Conservation (phyloP, 2,113 vertebrate species). For the Vicugna pacos region DNA sequence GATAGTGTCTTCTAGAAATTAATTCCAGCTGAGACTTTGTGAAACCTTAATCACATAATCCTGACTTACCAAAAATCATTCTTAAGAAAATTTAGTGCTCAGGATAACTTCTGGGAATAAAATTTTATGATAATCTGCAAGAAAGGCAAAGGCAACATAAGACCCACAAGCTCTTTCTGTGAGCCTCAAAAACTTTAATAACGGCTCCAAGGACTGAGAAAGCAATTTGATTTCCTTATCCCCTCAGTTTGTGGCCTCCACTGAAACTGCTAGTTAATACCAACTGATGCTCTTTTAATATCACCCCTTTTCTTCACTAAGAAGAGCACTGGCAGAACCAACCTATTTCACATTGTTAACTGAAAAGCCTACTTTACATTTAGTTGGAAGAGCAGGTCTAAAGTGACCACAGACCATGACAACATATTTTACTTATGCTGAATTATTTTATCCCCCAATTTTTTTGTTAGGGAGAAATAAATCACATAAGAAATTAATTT, state of each 20-base stretch:
- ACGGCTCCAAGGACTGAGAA: background rate
- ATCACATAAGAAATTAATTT: background rate
- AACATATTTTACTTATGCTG: background rate
- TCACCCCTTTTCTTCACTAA: background rate
- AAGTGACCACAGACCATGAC: background rate
- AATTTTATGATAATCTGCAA: constrained; percentile 67
- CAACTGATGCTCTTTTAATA: constrained; percentile 29
- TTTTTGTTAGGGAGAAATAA: constrained; percentile 3
- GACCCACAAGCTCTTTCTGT: background rate
- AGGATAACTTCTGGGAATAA: constrained; percentile 53
- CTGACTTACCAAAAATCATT: constrained; percentile 57
- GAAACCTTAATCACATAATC: constrained; percentile 71
- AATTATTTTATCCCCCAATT: background rate
- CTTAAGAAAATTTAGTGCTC: constrained; percentile 60
- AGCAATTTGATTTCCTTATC: constrained; percentile 54
- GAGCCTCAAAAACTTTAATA: constrained; percentile 55
- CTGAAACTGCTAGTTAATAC: constrained; percentile 37
- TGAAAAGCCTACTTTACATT: background rate
- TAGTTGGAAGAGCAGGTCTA: background rate
- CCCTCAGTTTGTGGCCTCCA: background rate
- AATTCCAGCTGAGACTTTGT: constrained; percentile 63
- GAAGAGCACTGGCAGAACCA: background rate
- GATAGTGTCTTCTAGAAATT: constrained; percentile 61
- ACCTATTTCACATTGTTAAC: constrained; percentile 3
- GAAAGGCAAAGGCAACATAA: background rate